A percentile compares a stretch with the other conserved stretches of the same genome.
Evolutionary conservation across 2,113 vertebrate species (phyloP).

Genomic region (Sinocyclocheilus grahami): DNA sequence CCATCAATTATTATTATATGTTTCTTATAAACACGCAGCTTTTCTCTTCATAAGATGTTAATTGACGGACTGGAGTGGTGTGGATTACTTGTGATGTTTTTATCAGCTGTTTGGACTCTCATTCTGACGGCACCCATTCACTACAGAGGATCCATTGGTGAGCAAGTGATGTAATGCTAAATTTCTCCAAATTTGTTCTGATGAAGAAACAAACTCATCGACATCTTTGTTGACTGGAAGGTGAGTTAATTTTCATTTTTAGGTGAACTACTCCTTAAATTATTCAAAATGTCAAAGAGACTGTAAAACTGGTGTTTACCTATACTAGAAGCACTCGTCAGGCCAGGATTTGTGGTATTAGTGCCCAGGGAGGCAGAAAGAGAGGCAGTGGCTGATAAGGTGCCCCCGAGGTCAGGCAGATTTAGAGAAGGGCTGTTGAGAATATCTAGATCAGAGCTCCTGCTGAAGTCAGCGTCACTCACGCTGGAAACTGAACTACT

Average conservation of each 20-base stretch:
- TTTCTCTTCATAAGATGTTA: too few species aligned
- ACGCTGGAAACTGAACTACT: conserved; percentile 80
- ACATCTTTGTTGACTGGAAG: background rate
- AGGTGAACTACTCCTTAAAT: background rate
- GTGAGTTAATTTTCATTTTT: background rate
- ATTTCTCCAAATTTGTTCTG: background rate
- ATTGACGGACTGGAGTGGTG: too few species aligned
- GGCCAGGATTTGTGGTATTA: conserved; percentile 1
- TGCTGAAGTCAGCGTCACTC: conserved; percentile 72
- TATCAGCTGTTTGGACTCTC: background rate
- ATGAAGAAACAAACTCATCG: background rate
- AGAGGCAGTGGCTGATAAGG: conserved; percentile 23
- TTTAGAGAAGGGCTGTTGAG: conserved; percentile 86
- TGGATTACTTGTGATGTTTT: background rate
- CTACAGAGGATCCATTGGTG: background rate
- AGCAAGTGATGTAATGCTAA: background rate
- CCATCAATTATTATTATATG: too few species aligned
- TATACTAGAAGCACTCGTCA: conserved; percentile 42
- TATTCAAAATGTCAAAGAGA: background rate
- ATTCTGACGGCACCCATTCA: background rate
- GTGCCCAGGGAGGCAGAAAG: conserved; percentile 36
- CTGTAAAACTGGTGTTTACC: conserved; percentile 22
- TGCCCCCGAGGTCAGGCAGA: conserved; percentile 77
- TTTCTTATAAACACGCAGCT: too few species aligned
- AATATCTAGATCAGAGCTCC: conserved; percentile 83